phyloP scores from a whole-genome alignment of 2,888 invertebrate genomes.

The Melipona bicolor region DNA sequence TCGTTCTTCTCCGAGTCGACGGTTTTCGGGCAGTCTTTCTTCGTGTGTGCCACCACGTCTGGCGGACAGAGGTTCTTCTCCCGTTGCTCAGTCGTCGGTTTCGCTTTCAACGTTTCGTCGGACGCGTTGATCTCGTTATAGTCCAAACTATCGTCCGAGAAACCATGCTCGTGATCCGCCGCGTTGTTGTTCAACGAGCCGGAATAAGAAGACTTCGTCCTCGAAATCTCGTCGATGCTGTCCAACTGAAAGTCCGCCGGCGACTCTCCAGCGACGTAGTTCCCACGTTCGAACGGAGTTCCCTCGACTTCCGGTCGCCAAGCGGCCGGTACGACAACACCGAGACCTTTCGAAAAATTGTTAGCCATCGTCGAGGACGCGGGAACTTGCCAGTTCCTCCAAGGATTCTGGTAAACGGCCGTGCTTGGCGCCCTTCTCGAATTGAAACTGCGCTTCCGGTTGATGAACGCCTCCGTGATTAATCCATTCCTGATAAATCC shows the following conservation, averaged over 20 bases:
- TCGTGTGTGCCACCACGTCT: slow-evolving; percentile 78
- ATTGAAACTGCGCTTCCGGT: slow-evolving; percentile 47
- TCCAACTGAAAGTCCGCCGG: background rate
- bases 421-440: slow-evolving; percentile 10
- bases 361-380: background rate
- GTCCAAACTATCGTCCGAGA: slow-evolving; percentile 79
- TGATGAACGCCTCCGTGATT: slow-evolving; percentile 64
- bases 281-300: background rate
- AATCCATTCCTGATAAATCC: slow-evolving; percentile 57
- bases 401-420: slow-evolving; percentile 32
- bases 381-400: slow-evolving; percentile 50
- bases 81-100: slow-evolving; percentile 13
- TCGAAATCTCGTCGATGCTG: background rate
- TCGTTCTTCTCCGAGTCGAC: slow-evolving; percentile 31
- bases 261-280: background rate
- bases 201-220: background rate
- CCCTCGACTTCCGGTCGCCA: slow-evolving; percentile 1
- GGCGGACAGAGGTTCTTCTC: slow-evolving; percentile 72
- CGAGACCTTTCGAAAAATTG: background rate
- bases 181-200: slow-evolving; percentile 12
- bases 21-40: slow-evolving; percentile 58
- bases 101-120: slow-evolving; percentile 22
- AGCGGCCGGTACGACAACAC: background rate
- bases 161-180: slow-evolving; percentile 69
- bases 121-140: slow-evolving; percentile 41